These are phyloP conservation scores for Enteromius fasciolatus DNA, from an alignment of 2,797 vertebrate species.

Conservation along the genomic window DNA sequence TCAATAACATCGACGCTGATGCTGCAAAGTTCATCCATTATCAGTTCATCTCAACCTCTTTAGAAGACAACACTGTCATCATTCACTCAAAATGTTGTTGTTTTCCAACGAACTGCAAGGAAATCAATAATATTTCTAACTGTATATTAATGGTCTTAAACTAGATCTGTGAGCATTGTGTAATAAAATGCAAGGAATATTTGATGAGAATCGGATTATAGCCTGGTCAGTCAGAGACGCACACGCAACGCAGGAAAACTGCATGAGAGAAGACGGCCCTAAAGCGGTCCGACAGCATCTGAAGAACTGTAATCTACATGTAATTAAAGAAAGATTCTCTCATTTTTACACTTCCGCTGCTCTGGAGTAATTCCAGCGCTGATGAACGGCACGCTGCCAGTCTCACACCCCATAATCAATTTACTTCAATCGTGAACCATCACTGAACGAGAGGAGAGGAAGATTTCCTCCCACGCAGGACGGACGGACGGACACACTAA, in stretches of 20 bases:
- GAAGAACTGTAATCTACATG: constrained; percentile 9
- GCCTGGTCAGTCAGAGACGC: neutral
- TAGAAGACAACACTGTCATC: neutral
- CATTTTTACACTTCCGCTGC: constrained; percentile 4
- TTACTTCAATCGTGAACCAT: constrained; percentile 12
- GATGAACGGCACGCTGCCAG: neutral
- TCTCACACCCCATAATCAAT: constrained; percentile 18
- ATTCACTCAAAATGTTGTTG: neutral
- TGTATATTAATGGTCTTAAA: neutral
- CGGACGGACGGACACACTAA: constrained; percentile 11
- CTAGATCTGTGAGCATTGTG: neutral
- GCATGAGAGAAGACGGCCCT: neutral
- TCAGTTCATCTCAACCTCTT: neutral
- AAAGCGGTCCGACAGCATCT: neutral
- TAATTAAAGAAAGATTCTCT: neutral
- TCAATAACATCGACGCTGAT: no score
- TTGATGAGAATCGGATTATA: neutral
- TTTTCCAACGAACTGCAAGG: neutral
- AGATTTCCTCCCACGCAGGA: neutral
- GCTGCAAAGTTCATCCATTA: neutral
- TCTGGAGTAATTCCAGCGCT: neutral
- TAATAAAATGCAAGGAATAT: neutral
- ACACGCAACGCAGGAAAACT: neutral
- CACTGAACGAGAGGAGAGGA: neutral
- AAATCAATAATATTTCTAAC: neutral